Conservation (phyloP, 2,797 vertebrate genomes). For the Loriculus beryllinus region DNA sequence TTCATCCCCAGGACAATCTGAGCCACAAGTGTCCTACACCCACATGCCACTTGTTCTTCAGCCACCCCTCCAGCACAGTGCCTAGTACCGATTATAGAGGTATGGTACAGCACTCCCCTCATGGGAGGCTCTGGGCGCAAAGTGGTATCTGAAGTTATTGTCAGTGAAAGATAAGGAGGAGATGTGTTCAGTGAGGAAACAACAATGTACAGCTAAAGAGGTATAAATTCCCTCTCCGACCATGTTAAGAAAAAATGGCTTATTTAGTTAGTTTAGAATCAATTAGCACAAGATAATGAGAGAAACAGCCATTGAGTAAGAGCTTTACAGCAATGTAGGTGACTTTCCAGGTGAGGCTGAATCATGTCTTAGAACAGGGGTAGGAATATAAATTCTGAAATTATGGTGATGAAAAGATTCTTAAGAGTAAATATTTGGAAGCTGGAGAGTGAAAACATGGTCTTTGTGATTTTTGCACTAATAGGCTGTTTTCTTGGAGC, state of each 20-base stretch:
- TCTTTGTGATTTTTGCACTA: conserved; percentile 7
- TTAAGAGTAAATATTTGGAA: neutral
- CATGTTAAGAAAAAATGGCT: neutral
- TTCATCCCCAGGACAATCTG: neutral
- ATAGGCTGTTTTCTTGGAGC: neutral
- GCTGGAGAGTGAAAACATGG: neutral
- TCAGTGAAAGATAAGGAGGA: neutral
- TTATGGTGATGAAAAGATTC: neutral
- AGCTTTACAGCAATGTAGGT: neutral
- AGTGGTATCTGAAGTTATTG: neutral
- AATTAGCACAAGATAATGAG: neutral
- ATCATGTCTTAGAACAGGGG: neutral
- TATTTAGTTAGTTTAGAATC: neutral
- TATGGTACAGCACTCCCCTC: neutral
- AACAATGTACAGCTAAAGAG: neutral
- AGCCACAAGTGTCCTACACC: neutral
- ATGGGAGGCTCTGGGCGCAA: neutral
- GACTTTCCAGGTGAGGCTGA: neutral
- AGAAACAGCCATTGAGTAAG: neutral
- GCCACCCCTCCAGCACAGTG: rapidly evolving
- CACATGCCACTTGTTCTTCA: neutral
- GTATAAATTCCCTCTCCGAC: neutral
- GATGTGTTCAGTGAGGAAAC: neutral
- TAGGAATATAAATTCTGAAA: neutral
- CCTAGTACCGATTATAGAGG: neutral